Base-by-base conservation (phyloP, 2,113 vertebrate species). In the Calidris pugnax region DNA sequence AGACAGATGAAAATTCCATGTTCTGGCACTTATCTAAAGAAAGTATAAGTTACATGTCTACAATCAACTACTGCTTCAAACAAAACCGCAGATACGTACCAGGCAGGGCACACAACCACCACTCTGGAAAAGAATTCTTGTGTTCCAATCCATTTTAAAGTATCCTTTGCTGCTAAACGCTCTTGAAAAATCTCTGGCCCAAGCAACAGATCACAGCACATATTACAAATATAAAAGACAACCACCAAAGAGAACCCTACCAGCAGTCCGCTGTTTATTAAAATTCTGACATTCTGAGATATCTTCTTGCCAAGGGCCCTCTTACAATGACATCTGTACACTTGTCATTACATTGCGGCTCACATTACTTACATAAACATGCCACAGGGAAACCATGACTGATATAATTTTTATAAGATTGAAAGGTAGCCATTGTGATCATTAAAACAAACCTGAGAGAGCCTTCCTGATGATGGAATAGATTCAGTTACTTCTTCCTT, bases 391-490 rank as follows among this genome's bases (percentile, higher is more conserved):
- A 87, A 94, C 92, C 84, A 64, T 94, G 98, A 97, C 82, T 89
- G 97, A 97, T 93, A 91, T 97, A 87, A 96, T 98, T 98, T 98
- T 97, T 96, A 67, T 89, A 97, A 97, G 95, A 98, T 97, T 96
- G 98, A 97, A 97, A 97, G 97, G 97, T 97, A 95, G 97, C 97
- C 96, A 91, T 98, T 97, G 98, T 89, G 93, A 97, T 98, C 98
- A 97, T 97, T 97, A 98, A 97, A 93, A 96, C 93, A 93, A 98
- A 98, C 97, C 98, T 97, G 97, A 95, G 97, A 98, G 97, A 97
- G 98, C 97, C 96, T 98, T 96, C 92, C 57, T 66, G 43, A 87
- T 99, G 99, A 99, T 99, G 98, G 98, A 99, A 98, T 98, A 98
- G 98, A 98, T 97, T 97, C 97, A 91, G 97, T 98, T 98, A 98